Conservation (phyloP, 2,888 invertebrate species). For the Brenthis hecate region DNA sequence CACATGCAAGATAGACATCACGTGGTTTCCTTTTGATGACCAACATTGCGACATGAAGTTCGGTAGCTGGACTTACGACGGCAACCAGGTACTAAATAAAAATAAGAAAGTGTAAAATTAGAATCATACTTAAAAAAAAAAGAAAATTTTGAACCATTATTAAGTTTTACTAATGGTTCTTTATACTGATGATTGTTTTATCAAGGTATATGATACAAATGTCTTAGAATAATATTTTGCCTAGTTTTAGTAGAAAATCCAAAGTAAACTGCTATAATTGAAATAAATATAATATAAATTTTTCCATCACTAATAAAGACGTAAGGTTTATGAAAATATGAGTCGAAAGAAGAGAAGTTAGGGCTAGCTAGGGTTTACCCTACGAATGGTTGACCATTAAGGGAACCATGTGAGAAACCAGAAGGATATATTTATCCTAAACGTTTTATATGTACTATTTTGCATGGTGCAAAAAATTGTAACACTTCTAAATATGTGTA, state of each 20-base stretch:
- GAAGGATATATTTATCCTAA: constrained; percentile 71
- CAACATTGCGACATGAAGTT: constrained; percentile 99
- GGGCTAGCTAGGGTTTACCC: constrained; percentile 28
- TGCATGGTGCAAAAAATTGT: constrained; percentile 87
- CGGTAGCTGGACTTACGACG: constrained; percentile 99
- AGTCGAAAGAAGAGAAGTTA: constrained; percentile 1
- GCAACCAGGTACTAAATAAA: constrained; percentile 89
- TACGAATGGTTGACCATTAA: constrained; percentile 60
- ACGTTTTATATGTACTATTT: constrained; percentile 88
- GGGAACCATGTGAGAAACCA: constrained; percentile 90
- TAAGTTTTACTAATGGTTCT: background rate
- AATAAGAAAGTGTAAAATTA: background rate
- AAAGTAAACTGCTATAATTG: too few relatives aligned
- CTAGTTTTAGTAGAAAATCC: too few relatives aligned
- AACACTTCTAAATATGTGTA: constrained; percentile 20
- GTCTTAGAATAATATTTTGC: too few relatives aligned
- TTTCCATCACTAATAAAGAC: background rate
- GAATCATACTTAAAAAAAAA: background rate
- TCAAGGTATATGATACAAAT: too few relatives aligned
- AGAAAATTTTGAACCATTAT: background rate
- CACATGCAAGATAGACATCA: constrained; percentile 99
- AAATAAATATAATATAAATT: too few relatives aligned
- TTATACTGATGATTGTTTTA: constrained; percentile 1
- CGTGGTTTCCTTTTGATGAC: constrained; percentile 99
- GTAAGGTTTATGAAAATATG: background rate